Conservation (phyloP, 1,140 invertebrate genomes). For the Bombyx mandarina region DNA sequence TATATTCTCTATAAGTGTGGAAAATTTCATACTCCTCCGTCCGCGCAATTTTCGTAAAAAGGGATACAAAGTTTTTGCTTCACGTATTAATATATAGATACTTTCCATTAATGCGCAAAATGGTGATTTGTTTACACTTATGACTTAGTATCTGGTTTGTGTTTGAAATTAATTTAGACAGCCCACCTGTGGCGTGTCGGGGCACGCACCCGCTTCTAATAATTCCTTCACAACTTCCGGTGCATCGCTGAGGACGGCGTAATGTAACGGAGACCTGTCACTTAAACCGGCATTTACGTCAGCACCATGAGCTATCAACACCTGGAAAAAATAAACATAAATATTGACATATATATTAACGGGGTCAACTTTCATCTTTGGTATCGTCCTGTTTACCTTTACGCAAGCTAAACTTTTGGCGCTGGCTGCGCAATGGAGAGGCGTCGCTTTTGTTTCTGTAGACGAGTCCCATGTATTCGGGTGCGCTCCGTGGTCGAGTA, state of each 20-base stretch:
- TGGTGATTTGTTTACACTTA: conserved; percentile 16
- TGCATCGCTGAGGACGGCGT: conserved; percentile 80
- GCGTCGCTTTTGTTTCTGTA: conserved; percentile 74
- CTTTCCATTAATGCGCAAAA: not conserved
- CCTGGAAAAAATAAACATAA: conserved; percentile 63
- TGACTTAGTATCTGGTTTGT: conserved; percentile 12
- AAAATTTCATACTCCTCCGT: no score
- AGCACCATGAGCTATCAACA: conserved; percentile 76
- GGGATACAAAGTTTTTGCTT: no score
- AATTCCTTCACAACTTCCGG: conserved; percentile 78
- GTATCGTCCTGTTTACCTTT: conserved; percentile 38
- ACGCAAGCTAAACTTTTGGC: conserved; percentile 72
- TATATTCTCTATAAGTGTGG: no score
- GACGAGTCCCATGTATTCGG: conserved; percentile 78
- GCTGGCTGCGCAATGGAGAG: conserved; percentile 83
- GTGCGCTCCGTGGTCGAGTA: conserved; percentile 77
- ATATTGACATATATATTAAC: conserved; percentile 4
- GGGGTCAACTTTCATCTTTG: conserved; percentile 13
- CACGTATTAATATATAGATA: no score
- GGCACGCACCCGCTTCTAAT: conserved; percentile 78
- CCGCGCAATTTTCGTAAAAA: no score
- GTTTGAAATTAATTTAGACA: conserved; percentile 11
- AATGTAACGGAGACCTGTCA: conserved; percentile 78
- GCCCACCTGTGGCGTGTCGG: conserved; percentile 82
- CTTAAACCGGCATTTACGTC: conserved; percentile 82